Evolutionary conservation across 2,888 invertebrate species (phyloP).

Genomic region (Ramazzottius varieornatus): DNA sequence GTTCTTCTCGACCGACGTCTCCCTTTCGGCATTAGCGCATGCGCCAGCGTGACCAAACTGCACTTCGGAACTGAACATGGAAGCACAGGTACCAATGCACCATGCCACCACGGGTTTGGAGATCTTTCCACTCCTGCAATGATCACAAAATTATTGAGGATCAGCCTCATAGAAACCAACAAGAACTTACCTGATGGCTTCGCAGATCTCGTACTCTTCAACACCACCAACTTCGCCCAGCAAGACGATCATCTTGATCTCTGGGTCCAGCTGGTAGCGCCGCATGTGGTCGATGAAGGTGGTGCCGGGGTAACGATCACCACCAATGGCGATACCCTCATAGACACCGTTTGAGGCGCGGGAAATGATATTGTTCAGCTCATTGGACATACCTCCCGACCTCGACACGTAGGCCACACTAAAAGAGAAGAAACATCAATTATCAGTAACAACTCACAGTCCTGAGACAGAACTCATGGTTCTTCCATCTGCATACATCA

Average conservation of each 20-base stretch:
- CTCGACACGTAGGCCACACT: conserved; percentile 94
- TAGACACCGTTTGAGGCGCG: conserved; percentile 87
- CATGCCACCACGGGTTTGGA: conserved; percentile 87
- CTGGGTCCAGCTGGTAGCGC: conserved; percentile 39
- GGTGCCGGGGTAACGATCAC: conserved; percentile 87
- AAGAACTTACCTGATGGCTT: conserved; percentile 53
- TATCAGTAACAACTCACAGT: background rate
- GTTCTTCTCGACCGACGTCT: conserved; percentile 83
- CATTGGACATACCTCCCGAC: conserved; percentile 98
- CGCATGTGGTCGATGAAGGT: conserved; percentile 91
- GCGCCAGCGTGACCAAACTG: conserved; percentile 99
- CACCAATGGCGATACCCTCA: conserved; percentile 92
- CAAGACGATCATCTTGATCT: conserved; percentile 69
- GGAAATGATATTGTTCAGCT: conserved; percentile 85
- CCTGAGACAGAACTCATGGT: too few relatives aligned
- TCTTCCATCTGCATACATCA: too few relatives aligned
- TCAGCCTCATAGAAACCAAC: too few relatives aligned
- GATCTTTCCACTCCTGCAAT: conserved; percentile 43
- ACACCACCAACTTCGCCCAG: conserved; percentile 94
- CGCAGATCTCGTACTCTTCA: conserved; percentile 86
- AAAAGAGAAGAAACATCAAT: conserved; percentile 14
- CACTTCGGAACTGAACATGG: conserved; percentile 57
- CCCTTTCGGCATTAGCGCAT: conserved; percentile 69
- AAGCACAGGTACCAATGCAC: conserved; percentile 68
- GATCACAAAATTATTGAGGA: too few relatives aligned